phyloP scores from a whole-genome alignment of 2,888 invertebrate genomes.

The Pseudeuparius sepicola region DNA sequence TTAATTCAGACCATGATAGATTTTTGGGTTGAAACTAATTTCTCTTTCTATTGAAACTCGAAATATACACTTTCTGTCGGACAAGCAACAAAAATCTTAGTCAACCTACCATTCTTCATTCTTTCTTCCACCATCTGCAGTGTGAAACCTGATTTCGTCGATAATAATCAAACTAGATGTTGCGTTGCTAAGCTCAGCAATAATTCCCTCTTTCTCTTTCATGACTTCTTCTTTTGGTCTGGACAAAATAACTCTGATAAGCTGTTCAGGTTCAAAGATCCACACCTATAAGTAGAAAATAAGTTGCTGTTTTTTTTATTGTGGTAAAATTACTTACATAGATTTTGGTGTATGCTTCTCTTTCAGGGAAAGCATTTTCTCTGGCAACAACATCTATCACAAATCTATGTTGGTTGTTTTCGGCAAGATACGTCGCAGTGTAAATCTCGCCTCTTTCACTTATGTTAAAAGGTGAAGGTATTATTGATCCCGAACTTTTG shows the following conservation, averaged over 20 bases:
- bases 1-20: too few relatives aligned
- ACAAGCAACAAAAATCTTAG: too few relatives aligned
- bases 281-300: constrained; percentile 55
- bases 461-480: constrained; percentile 80
- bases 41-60: too few relatives aligned
- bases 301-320: too few relatives aligned
- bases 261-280: constrained; percentile 77
- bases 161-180: constrained; percentile 71
- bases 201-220: constrained; percentile 59
- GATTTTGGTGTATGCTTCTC: constrained; percentile 66
- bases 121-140: constrained; percentile 50
- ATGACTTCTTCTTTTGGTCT: constrained; percentile 69
- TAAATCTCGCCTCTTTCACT: constrained; percentile 59
- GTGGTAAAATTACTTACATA: constrained; percentile 65
- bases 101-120: constrained; percentile 58
- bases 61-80: too few relatives aligned
- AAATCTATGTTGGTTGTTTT: constrained; percentile 83
- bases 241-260: constrained; percentile 76
- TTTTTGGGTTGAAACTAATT: too few relatives aligned
- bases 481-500: constrained; percentile 72
- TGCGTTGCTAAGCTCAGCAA: constrained; percentile 62
- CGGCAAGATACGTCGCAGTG: constrained; percentile 75
- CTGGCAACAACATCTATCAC: constrained; percentile 74
- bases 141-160: constrained; percentile 66
- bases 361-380: constrained; percentile 67